Percentiles rank a stretch among this genome's conserved stretches.
Evolutionary conservation across 2,113 vertebrate genomes (phyloP).

Genomic region (Otolemur garnettii): DNA sequence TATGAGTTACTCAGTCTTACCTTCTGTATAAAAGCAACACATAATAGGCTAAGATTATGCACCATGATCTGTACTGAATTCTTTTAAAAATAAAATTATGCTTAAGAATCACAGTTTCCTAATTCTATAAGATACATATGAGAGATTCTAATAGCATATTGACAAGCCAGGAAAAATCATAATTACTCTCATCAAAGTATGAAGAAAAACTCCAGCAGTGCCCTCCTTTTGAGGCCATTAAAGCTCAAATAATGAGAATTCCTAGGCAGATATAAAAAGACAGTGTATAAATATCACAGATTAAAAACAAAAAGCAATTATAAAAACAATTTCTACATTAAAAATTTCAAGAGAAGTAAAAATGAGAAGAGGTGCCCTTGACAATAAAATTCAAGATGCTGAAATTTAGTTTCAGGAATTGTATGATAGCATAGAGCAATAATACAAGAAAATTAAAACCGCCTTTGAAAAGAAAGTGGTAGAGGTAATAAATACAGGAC

Average conservation of each 20-base stretch:
- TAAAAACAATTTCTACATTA: not conserved
- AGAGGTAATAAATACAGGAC: not conserved
- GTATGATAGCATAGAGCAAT: not conserved
- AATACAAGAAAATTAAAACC: too few relatives aligned
- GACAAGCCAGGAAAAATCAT: not conserved
- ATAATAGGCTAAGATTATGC: not conserved
- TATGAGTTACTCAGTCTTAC: not conserved
- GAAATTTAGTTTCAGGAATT: not conserved
- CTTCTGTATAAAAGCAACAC: not conserved
- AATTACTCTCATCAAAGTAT: not conserved
- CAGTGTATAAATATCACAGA: not conserved
- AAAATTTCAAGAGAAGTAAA: not conserved
- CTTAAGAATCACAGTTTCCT: not conserved
- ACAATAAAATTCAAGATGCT: not conserved
- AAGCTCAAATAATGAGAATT: not conserved
- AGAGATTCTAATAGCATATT: not conserved
- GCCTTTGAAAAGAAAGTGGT: not conserved
- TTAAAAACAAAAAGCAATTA: not conserved
- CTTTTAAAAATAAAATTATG: not conserved
- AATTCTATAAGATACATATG: not conserved
- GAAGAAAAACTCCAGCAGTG: not conserved
- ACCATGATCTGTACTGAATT: not conserved
- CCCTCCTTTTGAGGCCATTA: not conserved
- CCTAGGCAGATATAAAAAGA: not conserved
- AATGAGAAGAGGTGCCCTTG: not conserved